Evolutionary conservation across 2,888 invertebrate species (phyloP), one percentile per base, ranked within the genome.

Genomic region (Dolomedes plantarius): DNA sequence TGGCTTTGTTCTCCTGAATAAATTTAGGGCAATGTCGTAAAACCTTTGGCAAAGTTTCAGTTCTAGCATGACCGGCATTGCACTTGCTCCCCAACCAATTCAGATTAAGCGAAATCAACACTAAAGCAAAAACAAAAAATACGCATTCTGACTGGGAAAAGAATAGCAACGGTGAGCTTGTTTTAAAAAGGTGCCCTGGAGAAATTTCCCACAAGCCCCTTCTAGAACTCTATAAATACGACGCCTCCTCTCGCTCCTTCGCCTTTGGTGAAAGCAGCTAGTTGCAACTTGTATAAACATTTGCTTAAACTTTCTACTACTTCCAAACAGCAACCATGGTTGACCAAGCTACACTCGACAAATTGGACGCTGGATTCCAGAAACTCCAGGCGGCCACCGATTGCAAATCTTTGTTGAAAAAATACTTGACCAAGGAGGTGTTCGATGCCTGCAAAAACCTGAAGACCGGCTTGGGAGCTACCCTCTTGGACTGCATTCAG

Each of bases 381-480:
- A 97, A 96, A 93, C 94, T 97, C 91, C 94, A 94, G 90, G 95
- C 93, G 90, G 96, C 96, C 88, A 89, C 89, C 67, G 96, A 97
- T 93, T 98, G 97, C 92, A 97, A 98, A 93, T 98, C 98, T 87
- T 94, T 99, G 92, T 93, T 98, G 93, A 98, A 98, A 94, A 98
- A 98, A 93, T 96, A 96, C 93, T 94, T 98, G 90, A 95, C 96
- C 92, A 95, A 95, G 93, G 96, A 97, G 91, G 93, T 97, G 87
- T 97, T 98, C 92, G 97, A 98, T 91, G 94, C 94, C 90, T 94
- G 97, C 89, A 98, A 98, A 94, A 95, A 94, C 92, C 95, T 95
- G 94, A 97, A 97, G 93, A 98, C 98, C 88, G 95, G 95, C 89
- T 97, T 98, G 92, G 97, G 97, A 90, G 97, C 98, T 88, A 95